These are phyloP conservation scores for Tribolium freemani DNA, from an alignment of 2,888 invertebrate species.

Conservation along the genomic window DNA sequence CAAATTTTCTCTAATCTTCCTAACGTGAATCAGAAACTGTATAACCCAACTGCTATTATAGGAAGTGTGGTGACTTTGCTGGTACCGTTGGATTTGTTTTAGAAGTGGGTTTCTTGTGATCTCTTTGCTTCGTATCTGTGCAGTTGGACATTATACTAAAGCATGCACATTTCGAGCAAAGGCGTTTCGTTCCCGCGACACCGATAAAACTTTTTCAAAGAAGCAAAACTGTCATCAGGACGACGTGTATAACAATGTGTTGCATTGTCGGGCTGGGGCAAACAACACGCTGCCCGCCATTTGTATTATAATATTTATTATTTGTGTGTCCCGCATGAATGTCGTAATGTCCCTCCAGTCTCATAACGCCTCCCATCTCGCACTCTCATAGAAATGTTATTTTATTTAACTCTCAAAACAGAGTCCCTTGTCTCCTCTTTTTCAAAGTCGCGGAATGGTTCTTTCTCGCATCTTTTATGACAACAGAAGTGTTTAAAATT, in stretches of 20 bases:
- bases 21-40: too few species aligned
- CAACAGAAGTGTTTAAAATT: slow-evolving; percentile 69
- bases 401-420: slow-evolving; percentile 66
- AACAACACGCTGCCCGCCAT: slow-evolving; percentile 59
- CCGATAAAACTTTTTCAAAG: slow-evolving; percentile 68
- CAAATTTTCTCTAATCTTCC: too few species aligned
- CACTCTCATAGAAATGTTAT: slow-evolving; percentile 66
- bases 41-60: too few species aligned
- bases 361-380: slow-evolving; percentile 63
- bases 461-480: slow-evolving; percentile 67
- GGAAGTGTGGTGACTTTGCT: too few species aligned
- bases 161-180: slow-evolving; percentile 49
- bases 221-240: slow-evolving; percentile 67
- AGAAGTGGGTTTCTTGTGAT: not conserved
- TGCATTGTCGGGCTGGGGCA: slow-evolving; percentile 64
- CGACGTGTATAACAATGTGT: slow-evolving; percentile 67
- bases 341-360: slow-evolving; percentile 63
- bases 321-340: slow-evolving; percentile 67
- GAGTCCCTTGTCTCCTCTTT: slow-evolving; percentile 66
- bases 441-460: slow-evolving; percentile 66
- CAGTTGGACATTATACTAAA: slow-evolving; percentile 51
- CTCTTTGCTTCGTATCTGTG: slow-evolving; percentile 47
- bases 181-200: slow-evolving; percentile 58
- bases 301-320: slow-evolving; percentile 70
- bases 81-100: not conserved